Conservation (phyloP, 2,888 invertebrate genomes). For the Thalpophila matura region DNA sequence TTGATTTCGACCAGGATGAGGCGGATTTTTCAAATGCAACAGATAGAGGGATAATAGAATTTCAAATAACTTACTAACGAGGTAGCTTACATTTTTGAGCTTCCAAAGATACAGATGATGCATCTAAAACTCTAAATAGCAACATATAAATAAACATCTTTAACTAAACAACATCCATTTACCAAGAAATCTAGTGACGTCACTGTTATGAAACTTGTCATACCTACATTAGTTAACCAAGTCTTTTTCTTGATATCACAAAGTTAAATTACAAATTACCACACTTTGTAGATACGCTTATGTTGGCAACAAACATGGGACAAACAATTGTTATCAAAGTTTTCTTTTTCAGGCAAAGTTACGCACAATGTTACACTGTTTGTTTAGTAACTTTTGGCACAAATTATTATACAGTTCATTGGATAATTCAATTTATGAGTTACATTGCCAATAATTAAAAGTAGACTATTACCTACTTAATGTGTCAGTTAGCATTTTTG, state of each 20-base stretch:
- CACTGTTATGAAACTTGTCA: slow-evolving; percentile 21
- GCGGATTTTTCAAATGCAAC: too few relatives aligned
- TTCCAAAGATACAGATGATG: neutral
- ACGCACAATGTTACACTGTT: slow-evolving; percentile 12
- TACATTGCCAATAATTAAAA: neutral
- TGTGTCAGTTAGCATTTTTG: neutral
- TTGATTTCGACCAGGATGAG: too few relatives aligned
- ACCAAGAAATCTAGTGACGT: neutral
- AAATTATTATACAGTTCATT: slow-evolving; percentile 1
- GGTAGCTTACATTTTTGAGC: too few relatives aligned
- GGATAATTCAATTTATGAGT: slow-evolving; percentile 1
- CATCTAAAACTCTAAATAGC: neutral
- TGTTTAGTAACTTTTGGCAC: slow-evolving; percentile 23
- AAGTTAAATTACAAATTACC: slow-evolving; percentile 58
- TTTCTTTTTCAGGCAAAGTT: slow-evolving; percentile 38
- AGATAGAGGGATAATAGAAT: too few relatives aligned
- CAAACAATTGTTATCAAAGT: slow-evolving; percentile 59
- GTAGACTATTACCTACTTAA: slow-evolving; percentile 9
- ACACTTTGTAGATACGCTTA: slow-evolving; percentile 27
- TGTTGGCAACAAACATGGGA: slow-evolving; percentile 23
- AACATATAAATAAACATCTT: neutral
- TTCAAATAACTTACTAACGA: too few relatives aligned
- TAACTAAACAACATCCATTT: slow-evolving; percentile 8
- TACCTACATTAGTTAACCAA: slow-evolving; percentile 20
- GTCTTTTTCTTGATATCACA: slow-evolving; percentile 44